Conservation (phyloP, 2,888 invertebrate genomes). For the Euplagia quadripunctaria region DNA sequence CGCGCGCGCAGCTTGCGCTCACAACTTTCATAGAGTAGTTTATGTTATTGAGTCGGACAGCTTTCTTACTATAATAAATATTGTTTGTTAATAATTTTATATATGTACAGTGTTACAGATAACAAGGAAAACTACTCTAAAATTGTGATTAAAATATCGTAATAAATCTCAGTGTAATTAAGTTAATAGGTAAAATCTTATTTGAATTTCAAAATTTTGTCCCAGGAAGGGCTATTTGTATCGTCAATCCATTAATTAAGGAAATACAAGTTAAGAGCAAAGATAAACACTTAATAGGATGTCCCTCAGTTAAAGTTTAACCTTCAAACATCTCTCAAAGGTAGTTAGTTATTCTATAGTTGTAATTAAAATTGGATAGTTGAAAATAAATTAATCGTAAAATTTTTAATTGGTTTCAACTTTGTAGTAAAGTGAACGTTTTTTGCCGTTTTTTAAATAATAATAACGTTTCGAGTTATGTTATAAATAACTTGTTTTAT, state of each 20-base stretch:
- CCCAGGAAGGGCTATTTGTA: slow-evolving; percentile 19
- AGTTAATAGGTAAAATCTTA: slow-evolving; percentile 18
- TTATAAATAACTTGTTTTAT: slow-evolving; percentile 8
- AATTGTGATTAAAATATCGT: slow-evolving; percentile 28
- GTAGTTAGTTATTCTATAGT: slow-evolving; percentile 15
- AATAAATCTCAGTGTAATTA: slow-evolving; percentile 32
- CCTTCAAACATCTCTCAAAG: slow-evolving; percentile 20
- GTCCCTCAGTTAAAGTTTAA: slow-evolving; percentile 36
- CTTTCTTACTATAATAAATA: slow-evolving; percentile 17
- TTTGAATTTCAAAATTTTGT: slow-evolving; percentile 30
- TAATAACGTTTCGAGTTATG: slow-evolving; percentile 17
- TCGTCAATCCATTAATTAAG: slow-evolving; percentile 12
- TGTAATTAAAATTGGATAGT: slow-evolving; percentile 45
- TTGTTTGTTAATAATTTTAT: slow-evolving; percentile 1
- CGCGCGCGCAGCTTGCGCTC: slow-evolving; percentile 75
- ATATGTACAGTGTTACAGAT: slow-evolving; percentile 13
- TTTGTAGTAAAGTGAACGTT: slow-evolving; percentile 19
- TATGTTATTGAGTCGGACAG: slow-evolving; percentile 26
- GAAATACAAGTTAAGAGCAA: slow-evolving; percentile 49
- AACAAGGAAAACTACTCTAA: slow-evolving; percentile 24
- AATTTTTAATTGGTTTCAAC: slow-evolving; percentile 46
- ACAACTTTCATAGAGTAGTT: slow-evolving; percentile 63
- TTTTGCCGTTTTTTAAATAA: slow-evolving; percentile 20
- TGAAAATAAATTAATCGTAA: slow-evolving; percentile 42
- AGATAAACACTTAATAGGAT: slow-evolving; percentile 55